These are phyloP conservation scores for Gopherus flavomarginatus DNA, from an alignment of 2,113 vertebrate species.

Conservation along the genomic window DNA sequence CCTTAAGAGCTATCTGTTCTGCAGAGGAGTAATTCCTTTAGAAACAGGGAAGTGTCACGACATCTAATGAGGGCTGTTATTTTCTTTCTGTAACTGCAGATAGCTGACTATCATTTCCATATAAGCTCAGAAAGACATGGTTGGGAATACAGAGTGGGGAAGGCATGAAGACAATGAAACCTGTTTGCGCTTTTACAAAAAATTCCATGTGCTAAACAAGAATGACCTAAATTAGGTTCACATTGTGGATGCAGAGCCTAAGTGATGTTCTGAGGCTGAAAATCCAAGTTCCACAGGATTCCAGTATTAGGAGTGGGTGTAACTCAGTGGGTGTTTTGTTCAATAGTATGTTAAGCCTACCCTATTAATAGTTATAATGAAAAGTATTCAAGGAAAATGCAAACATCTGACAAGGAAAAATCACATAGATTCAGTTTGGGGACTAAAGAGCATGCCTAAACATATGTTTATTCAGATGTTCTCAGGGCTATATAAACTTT, in stretches of 20 bases:
- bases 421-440: not conserved
- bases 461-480: not conserved
- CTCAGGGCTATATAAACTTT: constrained; percentile 8
- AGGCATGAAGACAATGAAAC: not conserved
- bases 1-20: not conserved
- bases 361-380: not conserved
- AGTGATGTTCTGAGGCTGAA: not conserved
- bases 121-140: not conserved
- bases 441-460: not conserved
- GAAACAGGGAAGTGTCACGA: not conserved
- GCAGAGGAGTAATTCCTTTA: not conserved
- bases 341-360: not conserved
- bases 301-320: not conserved
- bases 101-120: not conserved
- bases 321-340: not conserved
- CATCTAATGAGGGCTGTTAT: not conserved
- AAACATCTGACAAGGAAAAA: not conserved
- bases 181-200: not conserved
- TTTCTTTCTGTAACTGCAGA: not conserved
- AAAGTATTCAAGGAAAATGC: not conserved
- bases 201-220: not conserved
- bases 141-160: not conserved
- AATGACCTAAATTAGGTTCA: not conserved
- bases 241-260: not conserved
- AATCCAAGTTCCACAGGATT: not conserved